Evolutionary conservation across 2,797 vertebrate genomes (phyloP).

Genomic region (Allobates femoralis): DNA sequence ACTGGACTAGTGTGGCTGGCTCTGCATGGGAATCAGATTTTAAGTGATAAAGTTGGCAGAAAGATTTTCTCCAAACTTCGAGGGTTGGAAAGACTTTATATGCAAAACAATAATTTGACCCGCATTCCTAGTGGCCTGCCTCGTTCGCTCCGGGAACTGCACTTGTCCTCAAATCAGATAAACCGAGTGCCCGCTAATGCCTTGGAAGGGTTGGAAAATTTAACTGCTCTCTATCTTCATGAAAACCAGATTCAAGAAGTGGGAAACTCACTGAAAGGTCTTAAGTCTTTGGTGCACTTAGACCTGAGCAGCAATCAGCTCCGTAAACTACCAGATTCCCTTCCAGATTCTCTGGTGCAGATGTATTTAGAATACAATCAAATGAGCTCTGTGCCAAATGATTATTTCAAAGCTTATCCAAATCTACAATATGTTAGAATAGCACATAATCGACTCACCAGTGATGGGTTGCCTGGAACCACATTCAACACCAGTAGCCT

Average conservation of each 20-base stretch:
- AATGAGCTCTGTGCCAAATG: slow-evolving; percentile 83
- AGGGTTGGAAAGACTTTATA: slow-evolving; percentile 86
- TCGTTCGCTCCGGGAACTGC: slow-evolving; percentile 85
- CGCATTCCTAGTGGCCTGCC: slow-evolving; percentile 86
- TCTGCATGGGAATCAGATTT: slow-evolving; percentile 89
- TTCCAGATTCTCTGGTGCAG: slow-evolving; percentile 88
- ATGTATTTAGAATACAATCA: slow-evolving; percentile 92
- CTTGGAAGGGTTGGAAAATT: slow-evolving; percentile 90
- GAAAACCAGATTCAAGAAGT: slow-evolving; percentile 89
- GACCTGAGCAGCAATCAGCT: slow-evolving; percentile 91
- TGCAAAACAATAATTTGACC: slow-evolving; percentile 93
- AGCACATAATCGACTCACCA: slow-evolving; percentile 89
- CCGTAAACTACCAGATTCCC: slow-evolving; percentile 84
- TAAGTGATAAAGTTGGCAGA: slow-evolving; percentile 81
- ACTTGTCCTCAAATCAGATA: slow-evolving; percentile 88
- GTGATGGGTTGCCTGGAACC: slow-evolving; percentile 87
- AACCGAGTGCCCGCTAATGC: slow-evolving; percentile 81
- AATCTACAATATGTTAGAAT: slow-evolving; percentile 90
- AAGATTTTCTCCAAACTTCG: slow-evolving; percentile 85
- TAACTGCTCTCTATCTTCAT: slow-evolving; percentile 89
- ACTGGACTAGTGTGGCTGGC: slow-evolving; percentile 91
- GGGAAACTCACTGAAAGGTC: slow-evolving; percentile 79
- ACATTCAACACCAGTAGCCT: slow-evolving; percentile 92
- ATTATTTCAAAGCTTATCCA: slow-evolving; percentile 82
- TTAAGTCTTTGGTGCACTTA: slow-evolving; percentile 86